Percentiles rank a stretch among this genome's conserved stretches.
Conservation (phyloP, 2,113 vertebrate genomes). For the Pseudorhombus dupliciocellatus region DNA sequence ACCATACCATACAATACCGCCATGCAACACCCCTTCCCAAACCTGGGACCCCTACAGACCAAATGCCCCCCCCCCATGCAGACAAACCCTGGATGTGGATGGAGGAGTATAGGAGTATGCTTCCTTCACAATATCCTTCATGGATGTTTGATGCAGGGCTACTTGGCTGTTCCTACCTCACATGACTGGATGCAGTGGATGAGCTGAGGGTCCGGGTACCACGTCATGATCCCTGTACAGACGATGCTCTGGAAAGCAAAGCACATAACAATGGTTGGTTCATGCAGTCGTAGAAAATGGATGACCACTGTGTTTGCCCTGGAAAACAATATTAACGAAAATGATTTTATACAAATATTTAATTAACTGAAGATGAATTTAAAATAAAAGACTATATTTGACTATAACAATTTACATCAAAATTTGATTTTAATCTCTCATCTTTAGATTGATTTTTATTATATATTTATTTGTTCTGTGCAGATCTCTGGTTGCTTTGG, state of each 20-base stretch:
- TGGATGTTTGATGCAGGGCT: conserved; percentile 6
- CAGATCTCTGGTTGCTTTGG: conserved; percentile 11
- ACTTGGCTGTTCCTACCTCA: conserved; percentile 84
- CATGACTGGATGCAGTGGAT: conserved; percentile 94
- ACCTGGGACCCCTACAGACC: neutral
- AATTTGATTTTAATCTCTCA: too few species aligned
- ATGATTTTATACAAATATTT: too few species aligned
- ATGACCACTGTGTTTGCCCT: conserved; percentile 12
- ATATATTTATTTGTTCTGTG: neutral
- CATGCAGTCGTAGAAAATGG: conserved; percentile 14
- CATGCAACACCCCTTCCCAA: too few species aligned
- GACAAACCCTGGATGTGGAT: neutral
- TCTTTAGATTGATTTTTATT: too few species aligned
- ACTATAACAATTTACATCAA: neutral
- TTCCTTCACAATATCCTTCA: neutral
- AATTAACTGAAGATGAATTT: neutral
- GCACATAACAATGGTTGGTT: conserved; percentile 22
- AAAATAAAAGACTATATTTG: neutral
- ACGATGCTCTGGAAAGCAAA: conserved; percentile 84
- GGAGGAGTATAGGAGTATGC: too few species aligned
- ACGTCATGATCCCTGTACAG: conserved; percentile 90
- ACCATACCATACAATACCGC: too few species aligned
- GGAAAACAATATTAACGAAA: conserved; percentile 10
- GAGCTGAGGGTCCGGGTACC: conserved; percentile 88
- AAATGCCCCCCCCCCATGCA: neutral